Evolutionary conservation across 2,797 vertebrate genomes (phyloP).

Genomic region (Valencia hispanica): DNA sequence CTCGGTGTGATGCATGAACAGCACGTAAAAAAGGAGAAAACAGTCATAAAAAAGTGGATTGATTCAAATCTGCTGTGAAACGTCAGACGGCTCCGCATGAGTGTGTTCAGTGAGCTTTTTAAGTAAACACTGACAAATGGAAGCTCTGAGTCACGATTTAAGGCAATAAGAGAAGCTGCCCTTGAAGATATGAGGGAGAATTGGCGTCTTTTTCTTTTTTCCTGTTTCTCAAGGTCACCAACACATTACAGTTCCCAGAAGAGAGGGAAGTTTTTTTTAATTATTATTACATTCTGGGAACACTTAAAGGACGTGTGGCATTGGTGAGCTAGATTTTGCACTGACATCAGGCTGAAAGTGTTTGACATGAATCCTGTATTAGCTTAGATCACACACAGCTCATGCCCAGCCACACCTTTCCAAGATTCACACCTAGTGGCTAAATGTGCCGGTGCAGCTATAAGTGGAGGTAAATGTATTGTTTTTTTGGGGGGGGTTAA

Average conservation of each 20-base stretch:
- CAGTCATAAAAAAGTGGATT: not conserved
- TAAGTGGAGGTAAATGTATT: not conserved
- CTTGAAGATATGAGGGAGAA: conserved; percentile 54
- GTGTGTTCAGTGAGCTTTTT: conserved; percentile 34
- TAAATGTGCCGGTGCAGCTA: conserved; percentile 26
- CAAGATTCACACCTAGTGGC: conserved; percentile 62
- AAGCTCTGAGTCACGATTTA: conserved; percentile 53
- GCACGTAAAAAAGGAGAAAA: not conserved
- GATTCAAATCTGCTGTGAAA: conserved; percentile 19
- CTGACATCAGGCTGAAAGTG: conserved; percentile 2
- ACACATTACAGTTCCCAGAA: conserved; percentile 36
- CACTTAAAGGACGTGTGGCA: not conserved
- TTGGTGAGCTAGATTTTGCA: conserved; percentile 5
- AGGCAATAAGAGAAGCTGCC: conserved; percentile 44
- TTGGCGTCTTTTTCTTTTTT: conserved; percentile 18
- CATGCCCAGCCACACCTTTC: conserved; percentile 28
- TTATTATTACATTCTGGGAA: not conserved
- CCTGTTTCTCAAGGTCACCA: conserved; percentile 56
- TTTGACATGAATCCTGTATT: conserved; percentile 30
- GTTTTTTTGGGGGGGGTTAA: too few species aligned
- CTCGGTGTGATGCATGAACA: conserved; percentile 9
- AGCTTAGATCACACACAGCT: conserved; percentile 20
- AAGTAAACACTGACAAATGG: conserved; percentile 40
- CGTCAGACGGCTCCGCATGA: conserved; percentile 20
- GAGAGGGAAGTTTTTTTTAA: conserved; percentile 16